Evolutionary conservation across 1,140 invertebrate genomes (phyloP).

Genomic region (Linepithema humile): DNA sequence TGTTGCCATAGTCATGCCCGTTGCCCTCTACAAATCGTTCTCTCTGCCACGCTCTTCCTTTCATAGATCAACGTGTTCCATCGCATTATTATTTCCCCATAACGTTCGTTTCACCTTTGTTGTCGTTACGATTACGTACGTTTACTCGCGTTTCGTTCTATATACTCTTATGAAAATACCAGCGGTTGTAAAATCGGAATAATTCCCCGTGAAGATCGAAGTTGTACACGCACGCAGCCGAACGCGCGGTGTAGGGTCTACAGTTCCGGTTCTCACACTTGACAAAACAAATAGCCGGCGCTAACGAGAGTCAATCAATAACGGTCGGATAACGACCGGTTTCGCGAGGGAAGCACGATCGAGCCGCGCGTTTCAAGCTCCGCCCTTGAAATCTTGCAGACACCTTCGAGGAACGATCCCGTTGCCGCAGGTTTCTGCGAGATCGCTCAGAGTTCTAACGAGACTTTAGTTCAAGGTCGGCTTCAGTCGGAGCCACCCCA

Average conservation of each 20-base stretch:
- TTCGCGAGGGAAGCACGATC: conserved; percentile 73
- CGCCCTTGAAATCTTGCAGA: conserved; percentile 75
- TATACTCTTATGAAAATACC: neutral
- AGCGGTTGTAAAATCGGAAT: neutral
- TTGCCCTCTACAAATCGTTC: conserved; percentile 74
- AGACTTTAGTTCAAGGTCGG: conserved; percentile 55
- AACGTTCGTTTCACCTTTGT: neutral
- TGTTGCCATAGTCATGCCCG: conserved; percentile 82
- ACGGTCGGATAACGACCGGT: conserved; percentile 77
- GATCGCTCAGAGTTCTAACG: conserved; percentile 45
- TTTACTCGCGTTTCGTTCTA: neutral
- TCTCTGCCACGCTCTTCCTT: conserved; percentile 59
- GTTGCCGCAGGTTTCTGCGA: conserved; percentile 37
- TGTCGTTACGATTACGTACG: no score
- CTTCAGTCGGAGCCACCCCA: neutral
- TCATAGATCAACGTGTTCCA: conserved; percentile 36
- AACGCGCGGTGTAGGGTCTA: neutral
- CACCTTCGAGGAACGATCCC: conserved; percentile 65
- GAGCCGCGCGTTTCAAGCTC: conserved; percentile 69
- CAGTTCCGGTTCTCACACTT: conserved; percentile 76
- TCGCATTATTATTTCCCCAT: conserved; percentile 14
- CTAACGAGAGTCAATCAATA: conserved; percentile 80
- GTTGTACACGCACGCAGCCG: neutral
- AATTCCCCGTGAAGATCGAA: neutral
- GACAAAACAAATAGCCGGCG: conserved; percentile 70